phyloP scores from a whole-genome alignment of 2,113 vertebrate species.

The Gasterosteus aculeatus region DNA sequence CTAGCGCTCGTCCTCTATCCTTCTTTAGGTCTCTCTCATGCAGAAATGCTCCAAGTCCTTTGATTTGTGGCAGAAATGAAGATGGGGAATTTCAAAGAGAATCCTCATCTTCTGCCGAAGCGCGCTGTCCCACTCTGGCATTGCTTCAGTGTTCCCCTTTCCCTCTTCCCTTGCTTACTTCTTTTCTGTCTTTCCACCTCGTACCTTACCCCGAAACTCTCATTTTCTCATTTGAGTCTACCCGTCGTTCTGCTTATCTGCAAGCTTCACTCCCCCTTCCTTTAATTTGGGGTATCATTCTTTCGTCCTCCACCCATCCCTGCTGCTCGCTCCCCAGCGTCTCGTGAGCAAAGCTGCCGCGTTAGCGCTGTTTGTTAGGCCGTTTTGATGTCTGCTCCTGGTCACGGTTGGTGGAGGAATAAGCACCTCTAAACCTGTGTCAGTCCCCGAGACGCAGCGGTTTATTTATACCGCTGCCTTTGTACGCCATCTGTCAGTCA shows the following conservation, averaged over 20 bases:
- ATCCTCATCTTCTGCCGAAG: constrained; percentile 78
- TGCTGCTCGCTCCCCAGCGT: constrained; percentile 56
- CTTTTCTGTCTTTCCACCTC: constrained; percentile 42
- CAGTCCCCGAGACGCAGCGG: constrained; percentile 71
- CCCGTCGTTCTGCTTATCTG: constrained; percentile 60
- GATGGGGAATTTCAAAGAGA: constrained; percentile 81
- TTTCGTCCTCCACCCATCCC: constrained; percentile 65
- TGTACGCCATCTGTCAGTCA: constrained; percentile 76
- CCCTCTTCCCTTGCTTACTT: constrained; percentile 31
- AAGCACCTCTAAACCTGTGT: constrained; percentile 79
- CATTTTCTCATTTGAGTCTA: constrained; percentile 47
- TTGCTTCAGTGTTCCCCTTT: constrained; percentile 57
- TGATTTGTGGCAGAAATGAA: constrained; percentile 79
- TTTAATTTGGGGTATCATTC: constrained; percentile 42
- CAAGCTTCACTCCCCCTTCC: constrained; percentile 25
- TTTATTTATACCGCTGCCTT: constrained; percentile 78
- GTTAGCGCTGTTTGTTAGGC: constrained; percentile 63
- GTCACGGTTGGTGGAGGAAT: constrained; percentile 74
- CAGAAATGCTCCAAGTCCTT: constrained; percentile 72
- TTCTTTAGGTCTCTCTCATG: constrained; percentile 59
- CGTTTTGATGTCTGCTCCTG: constrained; percentile 72
- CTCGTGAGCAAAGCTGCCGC: constrained; percentile 62
- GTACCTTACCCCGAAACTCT: constrained; percentile 53
- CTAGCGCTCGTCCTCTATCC: constrained; percentile 21
- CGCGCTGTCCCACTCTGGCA: constrained; percentile 67